Percentiles rank a stretch among this genome's conserved stretches.
phyloP scores from a whole-genome alignment of 2,797 vertebrate genomes.

The Sebastolobus alascanus region DNA sequence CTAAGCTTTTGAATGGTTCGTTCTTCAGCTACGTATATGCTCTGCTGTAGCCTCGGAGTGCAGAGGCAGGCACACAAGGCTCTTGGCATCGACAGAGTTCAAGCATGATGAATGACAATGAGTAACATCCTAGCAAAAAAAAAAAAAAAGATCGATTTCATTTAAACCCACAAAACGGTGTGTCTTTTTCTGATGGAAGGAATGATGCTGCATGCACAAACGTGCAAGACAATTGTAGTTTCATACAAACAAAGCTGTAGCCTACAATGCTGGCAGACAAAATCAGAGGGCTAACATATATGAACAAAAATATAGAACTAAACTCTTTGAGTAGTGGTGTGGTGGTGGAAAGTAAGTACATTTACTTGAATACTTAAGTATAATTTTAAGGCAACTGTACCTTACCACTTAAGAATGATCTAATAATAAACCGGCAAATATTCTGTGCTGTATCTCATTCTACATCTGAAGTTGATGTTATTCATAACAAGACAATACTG shows the following conservation, averaged over 20 bases:
- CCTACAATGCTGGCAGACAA: background rate
- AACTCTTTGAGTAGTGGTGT: background rate
- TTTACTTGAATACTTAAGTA: background rate
- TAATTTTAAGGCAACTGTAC: background rate
- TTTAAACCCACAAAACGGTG: background rate
- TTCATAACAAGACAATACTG: background rate
- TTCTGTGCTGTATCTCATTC: background rate
- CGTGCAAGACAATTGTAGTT: background rate
- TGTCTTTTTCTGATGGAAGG: background rate
- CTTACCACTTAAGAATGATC: background rate
- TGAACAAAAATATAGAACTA: background rate
- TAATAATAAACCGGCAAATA: background rate
- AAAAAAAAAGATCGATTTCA: background rate
- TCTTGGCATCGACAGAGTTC: slow-evolving; percentile 29
- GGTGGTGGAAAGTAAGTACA: background rate
- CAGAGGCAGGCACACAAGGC: slow-evolving; percentile 23
- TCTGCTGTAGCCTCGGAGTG: slow-evolving; percentile 18
- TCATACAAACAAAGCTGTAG: background rate
- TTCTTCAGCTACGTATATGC: slow-evolving; percentile 36
- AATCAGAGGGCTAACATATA: background rate
- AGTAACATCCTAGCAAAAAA: slow-evolving; percentile 8
- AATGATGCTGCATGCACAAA: background rate
- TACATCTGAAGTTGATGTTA: background rate
- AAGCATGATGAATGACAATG: slow-evolving; percentile 26
- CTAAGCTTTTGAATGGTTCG: slow-evolving; percentile 43